These are phyloP conservation scores for Anhinga anhinga DNA, from an alignment of 2,113 vertebrate genomes.

Conservation along the genomic window DNA sequence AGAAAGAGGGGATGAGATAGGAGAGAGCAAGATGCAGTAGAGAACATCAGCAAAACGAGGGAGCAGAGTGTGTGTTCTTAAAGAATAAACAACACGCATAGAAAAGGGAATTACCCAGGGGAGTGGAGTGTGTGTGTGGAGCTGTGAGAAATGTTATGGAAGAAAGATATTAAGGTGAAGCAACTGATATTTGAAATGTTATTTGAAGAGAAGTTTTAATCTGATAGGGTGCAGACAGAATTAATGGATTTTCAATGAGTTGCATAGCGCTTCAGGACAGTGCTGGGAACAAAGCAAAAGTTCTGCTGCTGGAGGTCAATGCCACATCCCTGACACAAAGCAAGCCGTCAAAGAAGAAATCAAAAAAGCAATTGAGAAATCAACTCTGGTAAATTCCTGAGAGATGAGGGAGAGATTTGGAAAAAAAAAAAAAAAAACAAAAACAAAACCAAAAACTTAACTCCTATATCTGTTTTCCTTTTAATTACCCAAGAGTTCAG, in stretches of 20 bases:
- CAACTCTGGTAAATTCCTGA: background rate
- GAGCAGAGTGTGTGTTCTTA: background rate
- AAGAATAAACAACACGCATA: background rate
- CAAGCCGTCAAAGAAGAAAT: background rate
- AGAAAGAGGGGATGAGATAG: background rate
- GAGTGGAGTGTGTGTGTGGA: background rate
- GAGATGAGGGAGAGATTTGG: background rate
- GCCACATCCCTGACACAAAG: background rate
- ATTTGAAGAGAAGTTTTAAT: constrained; percentile 38
- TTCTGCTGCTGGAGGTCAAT: constrained; percentile 2
- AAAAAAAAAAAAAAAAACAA: too few relatives aligned
- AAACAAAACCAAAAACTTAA: background rate
- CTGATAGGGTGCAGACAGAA: background rate
- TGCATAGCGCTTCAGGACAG: background rate
- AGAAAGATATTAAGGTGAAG: constrained; percentile 22
- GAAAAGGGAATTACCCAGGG: constrained; percentile 17
- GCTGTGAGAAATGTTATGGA: constrained; percentile 7
- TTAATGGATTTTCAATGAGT: background rate
- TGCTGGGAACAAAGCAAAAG: background rate
- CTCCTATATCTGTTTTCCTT: background rate
- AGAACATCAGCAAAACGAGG: background rate
- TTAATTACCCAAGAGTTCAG: background rate
- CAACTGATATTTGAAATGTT: constrained; percentile 10
- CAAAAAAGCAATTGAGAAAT: background rate
- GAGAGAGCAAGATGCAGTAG: background rate